Evolutionary conservation across 2,888 invertebrate species (phyloP).

Genomic region (Norana najaformis): DNA sequence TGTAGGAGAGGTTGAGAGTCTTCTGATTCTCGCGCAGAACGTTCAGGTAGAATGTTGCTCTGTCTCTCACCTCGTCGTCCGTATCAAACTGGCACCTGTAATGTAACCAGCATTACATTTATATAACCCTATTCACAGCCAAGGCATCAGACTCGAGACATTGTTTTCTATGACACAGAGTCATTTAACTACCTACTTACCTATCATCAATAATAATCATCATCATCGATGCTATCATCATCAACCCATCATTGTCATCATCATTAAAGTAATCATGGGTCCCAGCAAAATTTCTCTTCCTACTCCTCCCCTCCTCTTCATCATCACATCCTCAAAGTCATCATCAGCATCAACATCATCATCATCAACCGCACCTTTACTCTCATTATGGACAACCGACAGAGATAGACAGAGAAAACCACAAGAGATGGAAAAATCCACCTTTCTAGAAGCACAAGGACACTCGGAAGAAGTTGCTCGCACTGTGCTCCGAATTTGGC

Average conservation of each 20-base stretch:
- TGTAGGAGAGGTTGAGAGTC: slow-evolving; percentile 60
- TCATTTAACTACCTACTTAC: too few relatives aligned
- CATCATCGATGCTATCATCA: too few relatives aligned
- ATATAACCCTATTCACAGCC: too few relatives aligned
- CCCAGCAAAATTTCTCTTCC: background rate
- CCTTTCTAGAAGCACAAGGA: slow-evolving; percentile 69
- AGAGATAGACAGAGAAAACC: background rate
- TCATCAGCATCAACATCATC: background rate
- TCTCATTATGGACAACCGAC: background rate
- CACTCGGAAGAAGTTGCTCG: slow-evolving; percentile 82
- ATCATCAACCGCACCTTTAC: background rate
- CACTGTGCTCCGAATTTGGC: slow-evolving; percentile 97
- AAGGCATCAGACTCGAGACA: too few relatives aligned
- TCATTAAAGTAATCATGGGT: background rate
- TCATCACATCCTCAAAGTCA: background rate
- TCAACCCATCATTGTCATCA: background rate
- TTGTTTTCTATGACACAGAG: too few relatives aligned
- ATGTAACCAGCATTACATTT: too few relatives aligned
- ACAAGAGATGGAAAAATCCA: background rate
- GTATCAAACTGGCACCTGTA: slow-evolving; percentile 75
- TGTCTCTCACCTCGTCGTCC: slow-evolving; percentile 96
- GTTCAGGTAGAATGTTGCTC: slow-evolving; percentile 92
- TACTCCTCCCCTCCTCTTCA: background rate
- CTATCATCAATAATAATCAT: too few relatives aligned
- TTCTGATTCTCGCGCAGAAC: slow-evolving; percentile 69